Evolutionary conservation across 2,888 invertebrate genomes (phyloP), one percentile per base, ranked within the genome.

Genomic region (Drosophila prolongata): DNA sequence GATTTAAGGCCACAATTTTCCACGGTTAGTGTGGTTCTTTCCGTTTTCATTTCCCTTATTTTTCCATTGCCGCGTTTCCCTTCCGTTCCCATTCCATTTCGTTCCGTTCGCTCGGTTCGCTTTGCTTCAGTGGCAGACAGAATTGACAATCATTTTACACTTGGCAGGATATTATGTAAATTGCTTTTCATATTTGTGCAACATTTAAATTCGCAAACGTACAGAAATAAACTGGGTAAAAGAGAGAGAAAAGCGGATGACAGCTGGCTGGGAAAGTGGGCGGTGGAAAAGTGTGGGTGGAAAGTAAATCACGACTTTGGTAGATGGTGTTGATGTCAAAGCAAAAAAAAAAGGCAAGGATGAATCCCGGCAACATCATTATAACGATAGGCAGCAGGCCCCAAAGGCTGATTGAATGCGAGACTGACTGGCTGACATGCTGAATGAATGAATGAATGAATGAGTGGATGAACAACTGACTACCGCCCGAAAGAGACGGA

Each of bases 141-240:
- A 87, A 87, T 84, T 89, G 85, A 87, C 85, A 89, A 89, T 87
- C 85, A 89, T 89, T 89, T 87, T 87, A 89, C 88, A 87, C 86
- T 85, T 85, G 89, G 87, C 72, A 78, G 86, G 76, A 87, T 89
- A 84, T 86, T 87, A 86, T 87, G 86, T 89, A 86, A 86, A 86
- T 89, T 86, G 87, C 87, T 86, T 86, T 89, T 89, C 89, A 86
- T 86, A 86, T 86, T 86, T 89, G 89, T 89, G 86, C 89, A 86
- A 80, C 86, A 86, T 86, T 86, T 86, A 89, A 89, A 89, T 86
- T 77, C 77, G 70, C 66, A 83, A 78, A 72, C 72, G 73, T 50
- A 44, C 6, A 47, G 42, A 14, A 19, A 43, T 13, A 34, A 8
- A 46, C 42, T 30, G 30, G 30, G 9, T 1, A 30, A n/a, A n/a